Evolutionary conservation across 1,140 invertebrate species (phyloP).

Genomic region (Drosophila nigrodunni): DNA sequence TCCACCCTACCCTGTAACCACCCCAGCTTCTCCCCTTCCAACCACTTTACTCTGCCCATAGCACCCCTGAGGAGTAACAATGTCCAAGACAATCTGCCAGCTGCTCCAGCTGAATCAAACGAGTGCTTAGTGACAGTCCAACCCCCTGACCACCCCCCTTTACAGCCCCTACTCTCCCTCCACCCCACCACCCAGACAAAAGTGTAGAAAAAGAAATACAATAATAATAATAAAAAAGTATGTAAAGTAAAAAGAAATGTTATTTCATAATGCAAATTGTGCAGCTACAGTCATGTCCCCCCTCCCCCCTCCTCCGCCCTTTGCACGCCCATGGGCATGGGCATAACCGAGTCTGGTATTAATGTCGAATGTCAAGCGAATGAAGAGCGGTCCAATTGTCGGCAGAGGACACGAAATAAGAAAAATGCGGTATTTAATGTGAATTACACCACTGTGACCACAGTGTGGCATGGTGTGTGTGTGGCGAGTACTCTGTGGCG

Average conservation of each 20-base stretch:
- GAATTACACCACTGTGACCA: slow-evolving; percentile 84
- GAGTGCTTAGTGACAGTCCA: slow-evolving; percentile 29
- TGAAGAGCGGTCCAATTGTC: slow-evolving; percentile 68
- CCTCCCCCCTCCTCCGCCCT: neutral
- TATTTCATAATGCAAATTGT: slow-evolving; percentile 83
- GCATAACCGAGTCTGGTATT: slow-evolving; percentile 47
- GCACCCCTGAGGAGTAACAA: neutral
- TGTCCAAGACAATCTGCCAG: slow-evolving; percentile 26
- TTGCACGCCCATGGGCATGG: no score
- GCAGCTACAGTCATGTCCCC: slow-evolving; percentile 26
- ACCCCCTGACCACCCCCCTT: no score
- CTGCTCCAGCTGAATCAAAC: slow-evolving; percentile 30
- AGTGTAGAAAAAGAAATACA: slow-evolving; percentile 17
- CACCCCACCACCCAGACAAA: neutral
- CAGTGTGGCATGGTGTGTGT: slow-evolving; percentile 30
- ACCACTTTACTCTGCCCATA: neutral
- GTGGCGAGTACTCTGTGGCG: slow-evolving; percentile 11
- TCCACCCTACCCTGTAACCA: no score
- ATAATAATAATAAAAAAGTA: slow-evolving; percentile 27
- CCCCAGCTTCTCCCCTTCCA: neutral
- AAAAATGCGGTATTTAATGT: slow-evolving; percentile 84
- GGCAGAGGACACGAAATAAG: slow-evolving; percentile 60
- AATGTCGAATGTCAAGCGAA: slow-evolving; percentile 80
- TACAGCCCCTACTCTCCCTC: neutral
- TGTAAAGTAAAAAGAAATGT: slow-evolving; percentile 57